phyloP scores from a whole-genome alignment of 2,113 vertebrate species.

The Laticauda laticaudata region DNA sequence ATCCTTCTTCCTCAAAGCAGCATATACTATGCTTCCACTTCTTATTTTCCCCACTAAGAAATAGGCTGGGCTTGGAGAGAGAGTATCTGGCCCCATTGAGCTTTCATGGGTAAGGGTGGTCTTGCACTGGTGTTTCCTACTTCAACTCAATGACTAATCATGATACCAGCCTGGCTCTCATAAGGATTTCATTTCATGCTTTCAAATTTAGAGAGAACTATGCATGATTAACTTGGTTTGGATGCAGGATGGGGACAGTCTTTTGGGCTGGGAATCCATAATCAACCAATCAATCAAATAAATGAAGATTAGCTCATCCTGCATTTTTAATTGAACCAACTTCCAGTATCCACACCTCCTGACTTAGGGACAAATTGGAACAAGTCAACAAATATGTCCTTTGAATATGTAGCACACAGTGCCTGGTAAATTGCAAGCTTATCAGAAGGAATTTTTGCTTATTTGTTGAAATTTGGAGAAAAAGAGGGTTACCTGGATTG shows the following conservation, averaged over 20 bases:
- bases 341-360: not conserved
- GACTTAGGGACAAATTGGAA: not conserved
- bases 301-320: not conserved
- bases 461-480: not conserved
- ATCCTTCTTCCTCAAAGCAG: not conserved
- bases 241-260: not conserved
- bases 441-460: not conserved
- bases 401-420: not conserved
- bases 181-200: not conserved
- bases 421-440: not conserved
- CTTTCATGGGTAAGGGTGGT: not conserved
- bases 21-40: not conserved
- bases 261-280: not conserved
- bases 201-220: not conserved
- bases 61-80: not conserved
- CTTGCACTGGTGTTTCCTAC: not conserved
- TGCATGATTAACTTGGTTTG: not conserved
- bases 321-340: not conserved
- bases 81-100: not conserved
- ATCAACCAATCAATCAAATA: not conserved
- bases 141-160: not conserved
- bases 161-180: not conserved
- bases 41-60: not conserved
- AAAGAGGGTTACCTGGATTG: constrained; percentile 84
- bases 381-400: not conserved